A percentile compares a stretch with the other conserved stretches of the same genome.
These are phyloP conservation scores for Tragelaphus buxtoni DNA, from an alignment of 2,113 vertebrate genomes.

Conservation along the genomic window DNA sequence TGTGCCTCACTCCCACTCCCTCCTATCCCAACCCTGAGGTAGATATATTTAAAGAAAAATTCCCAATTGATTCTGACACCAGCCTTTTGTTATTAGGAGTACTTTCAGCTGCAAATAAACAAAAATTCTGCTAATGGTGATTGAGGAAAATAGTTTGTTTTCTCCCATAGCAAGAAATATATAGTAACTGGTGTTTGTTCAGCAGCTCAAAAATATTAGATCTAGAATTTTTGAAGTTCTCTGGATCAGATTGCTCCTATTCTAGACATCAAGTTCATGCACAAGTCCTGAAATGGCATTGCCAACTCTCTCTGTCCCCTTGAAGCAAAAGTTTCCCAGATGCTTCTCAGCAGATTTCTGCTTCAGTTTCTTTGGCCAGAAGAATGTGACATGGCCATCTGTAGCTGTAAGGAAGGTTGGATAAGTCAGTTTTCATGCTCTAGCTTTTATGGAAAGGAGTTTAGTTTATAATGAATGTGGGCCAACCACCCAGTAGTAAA, in stretches of 20 bases:
- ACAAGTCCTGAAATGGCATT: background rate
- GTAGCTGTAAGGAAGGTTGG: background rate
- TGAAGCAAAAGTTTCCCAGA: background rate
- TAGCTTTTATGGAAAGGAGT: background rate
- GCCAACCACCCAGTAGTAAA: background rate
- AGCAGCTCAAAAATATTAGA: background rate
- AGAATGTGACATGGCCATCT: background rate
- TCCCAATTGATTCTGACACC: background rate
- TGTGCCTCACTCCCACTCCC: background rate
- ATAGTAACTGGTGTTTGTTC: background rate
- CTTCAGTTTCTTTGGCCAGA: background rate
- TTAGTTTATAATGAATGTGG: background rate
- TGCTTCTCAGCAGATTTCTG: background rate
- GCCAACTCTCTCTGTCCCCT: background rate
- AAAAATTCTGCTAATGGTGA: background rate
- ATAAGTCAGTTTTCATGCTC: background rate
- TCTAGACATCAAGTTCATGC: background rate
- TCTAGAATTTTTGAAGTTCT: background rate
- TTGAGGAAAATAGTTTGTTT: background rate
- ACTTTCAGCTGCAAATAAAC: background rate
- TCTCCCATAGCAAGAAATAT: background rate
- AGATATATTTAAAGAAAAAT: background rate
- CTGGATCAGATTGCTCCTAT: background rate
- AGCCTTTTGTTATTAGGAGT: background rate
- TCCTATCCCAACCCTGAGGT: background rate